Conservation (phyloP, 2,888 invertebrate species). For the Prenolepis imparis region DNA sequence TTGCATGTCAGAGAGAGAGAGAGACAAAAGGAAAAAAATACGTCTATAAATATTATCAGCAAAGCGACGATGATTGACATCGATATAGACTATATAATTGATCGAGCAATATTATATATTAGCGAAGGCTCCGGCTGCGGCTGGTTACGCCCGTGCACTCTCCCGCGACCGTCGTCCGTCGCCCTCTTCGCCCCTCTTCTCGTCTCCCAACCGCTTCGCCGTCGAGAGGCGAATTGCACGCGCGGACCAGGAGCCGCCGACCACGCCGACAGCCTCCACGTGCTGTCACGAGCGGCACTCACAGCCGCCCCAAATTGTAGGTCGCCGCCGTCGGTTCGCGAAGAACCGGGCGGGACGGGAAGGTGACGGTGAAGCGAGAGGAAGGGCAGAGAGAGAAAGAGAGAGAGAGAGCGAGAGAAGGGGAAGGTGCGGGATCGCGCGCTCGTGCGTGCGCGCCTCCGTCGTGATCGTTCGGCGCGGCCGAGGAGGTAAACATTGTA, state of each 20-base stretch:
- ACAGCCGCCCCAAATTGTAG: conserved; percentile 83
- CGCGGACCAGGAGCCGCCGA: conserved; percentile 69
- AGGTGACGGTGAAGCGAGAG: conserved; percentile 18
- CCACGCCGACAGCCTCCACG: conserved; percentile 84
- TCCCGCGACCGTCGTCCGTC: conserved; percentile 19
- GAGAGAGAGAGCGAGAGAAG: conserved; percentile 52
- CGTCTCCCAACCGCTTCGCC: not conserved
- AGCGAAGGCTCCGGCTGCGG: not conserved
- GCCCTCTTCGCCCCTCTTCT: not conserved
- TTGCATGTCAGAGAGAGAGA: not conserved
- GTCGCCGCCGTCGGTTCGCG: conserved; percentile 79
- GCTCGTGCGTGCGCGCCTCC: conserved; percentile 74
- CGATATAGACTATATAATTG: not conserved
- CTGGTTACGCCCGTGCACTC: conserved; percentile 39
- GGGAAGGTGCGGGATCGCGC: conserved; percentile 49
- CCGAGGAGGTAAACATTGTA: conserved; percentile 85
- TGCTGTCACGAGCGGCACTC: conserved; percentile 79
- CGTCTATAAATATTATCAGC: not conserved
- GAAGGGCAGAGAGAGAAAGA: conserved; percentile 37
- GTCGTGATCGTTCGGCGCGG: conserved; percentile 78
- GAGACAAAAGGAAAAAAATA: not conserved
- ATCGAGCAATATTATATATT: not conserved
- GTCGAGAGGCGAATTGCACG: conserved; percentile 44
- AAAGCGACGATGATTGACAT: not conserved
- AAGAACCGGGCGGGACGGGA: conserved; percentile 39